Base-by-base conservation (phyloP, 2,113 vertebrate genomes). In the Muntiacus reevesi region DNA sequence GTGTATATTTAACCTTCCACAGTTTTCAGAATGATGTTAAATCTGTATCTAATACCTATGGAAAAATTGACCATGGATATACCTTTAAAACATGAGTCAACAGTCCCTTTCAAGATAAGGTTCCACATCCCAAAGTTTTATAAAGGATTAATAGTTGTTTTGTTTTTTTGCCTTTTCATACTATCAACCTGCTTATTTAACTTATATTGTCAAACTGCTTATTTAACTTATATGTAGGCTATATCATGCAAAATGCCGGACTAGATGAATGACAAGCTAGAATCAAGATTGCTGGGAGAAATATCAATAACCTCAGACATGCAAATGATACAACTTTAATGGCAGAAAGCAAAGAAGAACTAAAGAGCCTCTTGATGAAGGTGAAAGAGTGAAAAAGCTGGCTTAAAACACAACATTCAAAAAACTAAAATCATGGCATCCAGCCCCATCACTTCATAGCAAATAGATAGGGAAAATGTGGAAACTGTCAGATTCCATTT, bases 91-190 rank as follows among this genome's bases (percentile, higher is more conserved):
- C n/a, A 52, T 0, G 28, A 17, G 25, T 59, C 40, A 92, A 83
- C 3, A 79, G 15, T 74, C 84, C 45, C 85, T 45, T 82, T 96
- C 78, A 91, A 96, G 93, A 88, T 90, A 91, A 87, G 59, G 36
- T 25, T 81, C 59, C 15, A 85, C 9, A 71, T 40, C 11, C 6
- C 8, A 47, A 92, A 10, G 7, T 82, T 95, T 95, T 57, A 95
- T 50, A 96, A 89, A 81, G 1, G 25, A 71, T 59, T 79, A 27
- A 25, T 13, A 28, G 3, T 76, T 25, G 21, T 25, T 25, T 57
- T 25, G 9, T 71, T 71, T 40, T 40, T 40, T 6, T 36, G 23
- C 67, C 67, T 74, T 74, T 23, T 40, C 19, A 71, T 71, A 40
- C 10, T 40, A 40, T 71, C 67, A 71, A 40, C 67, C n/a, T 71